Evolutionary conservation across 2,113 vertebrate genomes (phyloP).

Genomic region (Urocitellus parryii): DNA sequence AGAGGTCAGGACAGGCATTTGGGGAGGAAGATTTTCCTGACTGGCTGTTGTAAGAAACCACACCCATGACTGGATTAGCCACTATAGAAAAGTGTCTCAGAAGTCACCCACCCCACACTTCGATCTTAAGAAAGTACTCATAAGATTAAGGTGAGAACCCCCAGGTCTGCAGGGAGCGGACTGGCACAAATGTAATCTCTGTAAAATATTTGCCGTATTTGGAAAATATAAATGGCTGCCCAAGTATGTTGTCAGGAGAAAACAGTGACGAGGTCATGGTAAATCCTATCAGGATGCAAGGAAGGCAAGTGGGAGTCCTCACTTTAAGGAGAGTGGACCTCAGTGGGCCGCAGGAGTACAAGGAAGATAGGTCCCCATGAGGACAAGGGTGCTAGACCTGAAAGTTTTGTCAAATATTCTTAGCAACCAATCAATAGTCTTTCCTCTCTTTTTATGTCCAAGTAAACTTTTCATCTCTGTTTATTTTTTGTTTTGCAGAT

Average conservation of each 20-base stretch:
- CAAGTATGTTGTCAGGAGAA: neutral
- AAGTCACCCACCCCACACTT: neutral
- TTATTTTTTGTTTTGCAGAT: slow-evolving; percentile 31
- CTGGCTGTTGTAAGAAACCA: slow-evolving; percentile 58
- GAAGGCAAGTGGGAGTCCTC: neutral
- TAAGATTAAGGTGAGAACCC: slow-evolving; percentile 65
- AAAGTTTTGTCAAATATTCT: neutral
- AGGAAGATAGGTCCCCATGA: neutral
- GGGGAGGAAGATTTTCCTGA: slow-evolving; percentile 43
- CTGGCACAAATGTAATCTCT: slow-evolving; percentile 34
- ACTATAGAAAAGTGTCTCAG: neutral
- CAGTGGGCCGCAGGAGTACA: neutral
- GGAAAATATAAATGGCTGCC: slow-evolving; percentile 37
- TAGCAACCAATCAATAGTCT: neutral
- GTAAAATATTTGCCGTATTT: slow-evolving; percentile 67
- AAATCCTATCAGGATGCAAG: neutral
- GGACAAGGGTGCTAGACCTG: neutral
- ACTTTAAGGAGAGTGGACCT: neutral
- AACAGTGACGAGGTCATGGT: neutral
- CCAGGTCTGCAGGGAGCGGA: slow-evolving; percentile 54
- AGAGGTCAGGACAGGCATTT: slow-evolving; percentile 45
- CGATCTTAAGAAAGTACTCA: slow-evolving; percentile 67
- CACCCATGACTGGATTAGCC: slow-evolving; percentile 35
- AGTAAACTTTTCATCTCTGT: neutral
- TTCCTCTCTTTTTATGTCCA: slow-evolving; percentile 20